Evolutionary conservation across 2,797 vertebrate species (phyloP).

Genomic region (Pangasius sanitwongsei): DNA sequence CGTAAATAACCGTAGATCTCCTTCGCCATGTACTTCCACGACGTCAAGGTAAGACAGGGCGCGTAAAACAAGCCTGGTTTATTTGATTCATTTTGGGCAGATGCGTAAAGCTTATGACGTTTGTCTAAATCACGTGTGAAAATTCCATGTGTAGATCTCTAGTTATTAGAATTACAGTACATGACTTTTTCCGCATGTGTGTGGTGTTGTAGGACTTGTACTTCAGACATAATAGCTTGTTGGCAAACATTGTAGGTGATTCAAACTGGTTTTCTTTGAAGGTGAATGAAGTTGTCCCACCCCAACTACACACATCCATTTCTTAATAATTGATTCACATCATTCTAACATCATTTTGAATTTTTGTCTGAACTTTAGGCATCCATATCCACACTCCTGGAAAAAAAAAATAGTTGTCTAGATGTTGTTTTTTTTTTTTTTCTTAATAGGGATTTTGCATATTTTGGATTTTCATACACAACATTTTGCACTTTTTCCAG

Average conservation of each 20-base stretch:
- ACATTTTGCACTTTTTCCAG: too few species aligned
- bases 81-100: not conserved
- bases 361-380: not conserved
- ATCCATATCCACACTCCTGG: not conserved
- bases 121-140: not conserved
- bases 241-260: not conserved
- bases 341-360: not conserved
- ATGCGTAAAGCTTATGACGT: not conserved
- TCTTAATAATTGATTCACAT: not conserved
- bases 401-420: not conserved
- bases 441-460: not conserved
- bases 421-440: not conserved
- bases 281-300: not conserved
- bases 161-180: not conserved
- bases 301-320: not conserved
- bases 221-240: not conserved
- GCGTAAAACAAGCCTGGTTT: not conserved
- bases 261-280: not conserved
- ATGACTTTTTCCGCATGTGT: not conserved
- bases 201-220: not conserved
- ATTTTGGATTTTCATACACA: not conserved
- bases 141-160: too few species aligned
- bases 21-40: slow-evolving; percentile 49
- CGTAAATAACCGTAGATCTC: not conserved
- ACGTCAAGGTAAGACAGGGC: slow-evolving; percentile 48